Percentiles rank a stretch among this genome's conserved stretches.
phyloP scores from a whole-genome alignment of 2,888 invertebrate species.

The Cheilosia soror region DNA sequence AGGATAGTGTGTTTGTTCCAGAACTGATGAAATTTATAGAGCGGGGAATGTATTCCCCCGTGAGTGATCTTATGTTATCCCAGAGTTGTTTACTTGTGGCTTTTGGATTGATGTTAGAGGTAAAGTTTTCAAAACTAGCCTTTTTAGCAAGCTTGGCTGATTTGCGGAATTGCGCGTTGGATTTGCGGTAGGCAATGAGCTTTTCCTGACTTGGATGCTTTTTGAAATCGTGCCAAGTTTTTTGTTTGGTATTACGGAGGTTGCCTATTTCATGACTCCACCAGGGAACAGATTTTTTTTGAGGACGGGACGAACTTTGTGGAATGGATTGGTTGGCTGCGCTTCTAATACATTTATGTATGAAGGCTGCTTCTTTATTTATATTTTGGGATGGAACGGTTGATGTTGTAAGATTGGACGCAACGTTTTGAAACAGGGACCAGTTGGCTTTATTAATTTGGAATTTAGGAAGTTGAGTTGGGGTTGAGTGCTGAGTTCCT shows the following conservation, averaged over 20 bases:
- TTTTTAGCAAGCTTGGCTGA: not conserved
- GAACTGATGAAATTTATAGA: not conserved
- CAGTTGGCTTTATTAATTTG: not conserved
- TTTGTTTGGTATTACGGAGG: constrained; percentile 3
- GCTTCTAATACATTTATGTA: constrained; percentile 7
- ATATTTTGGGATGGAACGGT: not conserved
- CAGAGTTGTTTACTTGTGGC: constrained; percentile 6
- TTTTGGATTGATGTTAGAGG: constrained; percentile 5
- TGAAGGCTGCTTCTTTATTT: constrained; percentile 17
- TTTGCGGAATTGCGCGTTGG: constrained; percentile 5
- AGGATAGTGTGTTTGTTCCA: not conserved
- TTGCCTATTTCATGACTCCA: not conserved
- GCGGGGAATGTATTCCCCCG: constrained; percentile 3
- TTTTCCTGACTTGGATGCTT: not conserved
- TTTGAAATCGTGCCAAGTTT: constrained; percentile 1
- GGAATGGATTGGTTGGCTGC: too few relatives aligned
- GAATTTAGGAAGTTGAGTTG: too few relatives aligned
- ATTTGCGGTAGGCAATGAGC: constrained; percentile 9
- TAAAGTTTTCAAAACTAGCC: constrained; percentile 8
- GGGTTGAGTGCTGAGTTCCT: too few relatives aligned
- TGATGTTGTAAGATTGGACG: not conserved
- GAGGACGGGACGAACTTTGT: not conserved
- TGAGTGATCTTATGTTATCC: not conserved
- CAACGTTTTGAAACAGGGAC: not conserved
- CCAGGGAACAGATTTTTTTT: not conserved